Percentiles rank a stretch among this genome's conserved stretches.
phyloP scores from a whole-genome alignment of 2,888 invertebrate species.

The Euspilapteryx auroguttella region DNA sequence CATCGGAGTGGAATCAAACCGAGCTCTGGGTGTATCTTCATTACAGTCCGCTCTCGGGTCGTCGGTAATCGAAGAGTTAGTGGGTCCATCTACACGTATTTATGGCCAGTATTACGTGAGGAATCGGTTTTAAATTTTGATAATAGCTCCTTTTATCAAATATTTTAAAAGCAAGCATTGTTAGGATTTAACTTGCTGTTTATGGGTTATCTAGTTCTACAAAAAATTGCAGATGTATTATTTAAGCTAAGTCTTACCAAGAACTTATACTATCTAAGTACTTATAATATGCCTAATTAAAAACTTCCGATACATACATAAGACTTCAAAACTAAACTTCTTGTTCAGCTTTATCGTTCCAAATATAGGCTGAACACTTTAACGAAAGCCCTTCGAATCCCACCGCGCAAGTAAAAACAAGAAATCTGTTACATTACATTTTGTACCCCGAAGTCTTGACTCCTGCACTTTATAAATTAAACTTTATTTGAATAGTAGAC shows the following conservation, averaged over 20 bases:
- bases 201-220: too few relatives aligned
- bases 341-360: conserved; percentile 31
- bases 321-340: too few relatives aligned
- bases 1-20: conserved; percentile 8
- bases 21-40: conserved; percentile 15
- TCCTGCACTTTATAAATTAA: conserved; percentile 8
- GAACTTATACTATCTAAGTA: too few relatives aligned
- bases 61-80: conserved; percentile 37
- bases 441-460: conserved; percentile 16
- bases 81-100: conserved; percentile 10
- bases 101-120: conserved; percentile 4
- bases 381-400: conserved; percentile 41
- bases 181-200: too few relatives aligned
- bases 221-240: too few relatives aligned
- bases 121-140: too few relatives aligned
- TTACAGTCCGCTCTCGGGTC: conserved; percentile 27
- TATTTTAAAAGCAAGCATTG: too few relatives aligned
- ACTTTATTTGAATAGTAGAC: too few relatives aligned
- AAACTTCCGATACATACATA: too few relatives aligned
- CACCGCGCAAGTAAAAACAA: conserved; percentile 41
- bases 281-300: too few relatives aligned
- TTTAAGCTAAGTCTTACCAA: too few relatives aligned
- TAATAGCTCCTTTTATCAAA: too few relatives aligned
- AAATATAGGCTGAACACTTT: conserved; percentile 35
- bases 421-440: conserved; percentile 21